These are phyloP conservation scores for Dicyrtomina minuta DNA, from an alignment of 2,888 invertebrate species.

Conservation along the genomic window DNA sequence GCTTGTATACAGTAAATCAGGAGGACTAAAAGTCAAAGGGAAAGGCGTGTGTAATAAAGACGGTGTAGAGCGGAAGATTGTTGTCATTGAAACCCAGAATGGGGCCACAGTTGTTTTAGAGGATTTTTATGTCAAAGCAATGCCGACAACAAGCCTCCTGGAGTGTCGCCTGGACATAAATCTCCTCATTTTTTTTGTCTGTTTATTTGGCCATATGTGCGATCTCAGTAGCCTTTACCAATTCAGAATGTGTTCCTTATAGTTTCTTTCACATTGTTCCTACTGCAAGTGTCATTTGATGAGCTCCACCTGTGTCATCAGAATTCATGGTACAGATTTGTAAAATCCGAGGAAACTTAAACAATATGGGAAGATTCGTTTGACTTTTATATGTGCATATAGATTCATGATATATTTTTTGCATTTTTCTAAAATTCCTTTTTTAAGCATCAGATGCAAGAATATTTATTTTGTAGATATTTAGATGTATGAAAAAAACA, in stretches of 20 bases:
- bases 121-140: slow-evolving; percentile 7
- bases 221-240: too few species aligned
- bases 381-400: too few species aligned
- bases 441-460: too few species aligned
- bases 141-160: slow-evolving; percentile 12
- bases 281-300: slow-evolving; percentile 11
- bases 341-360: too few species aligned
- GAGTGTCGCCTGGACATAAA: neutral
- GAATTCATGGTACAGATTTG: too few species aligned
- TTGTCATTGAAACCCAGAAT: slow-evolving; percentile 11
- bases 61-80: neutral
- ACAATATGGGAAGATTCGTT: too few species aligned
- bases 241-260: too few species aligned
- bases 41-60: neutral
- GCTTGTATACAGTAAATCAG: neutral
- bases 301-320: neutral
- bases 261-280: slow-evolving; percentile 12
- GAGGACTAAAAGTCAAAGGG: neutral
- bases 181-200: neutral
- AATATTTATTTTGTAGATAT: too few species aligned
- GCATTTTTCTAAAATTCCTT: too few species aligned
- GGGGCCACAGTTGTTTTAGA: neutral
- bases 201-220: neutral
- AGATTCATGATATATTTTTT: too few species aligned
- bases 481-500: neutral